Evolutionary conservation across 2,797 vertebrate genomes (phyloP).

Genomic region (Poeciliopsis paucimaculata): DNA sequence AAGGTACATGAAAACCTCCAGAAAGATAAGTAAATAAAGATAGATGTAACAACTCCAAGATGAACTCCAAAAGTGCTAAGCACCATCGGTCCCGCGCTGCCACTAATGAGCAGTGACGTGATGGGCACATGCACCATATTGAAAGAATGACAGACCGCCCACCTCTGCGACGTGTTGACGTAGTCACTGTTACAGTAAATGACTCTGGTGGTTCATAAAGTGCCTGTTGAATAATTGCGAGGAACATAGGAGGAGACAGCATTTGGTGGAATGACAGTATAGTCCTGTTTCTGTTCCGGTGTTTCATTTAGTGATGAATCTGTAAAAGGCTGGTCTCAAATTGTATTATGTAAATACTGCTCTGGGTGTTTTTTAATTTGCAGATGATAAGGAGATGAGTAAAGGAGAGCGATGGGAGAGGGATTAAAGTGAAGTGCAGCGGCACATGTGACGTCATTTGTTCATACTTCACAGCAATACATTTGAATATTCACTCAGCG

Average conservation of each 20-base stretch:
- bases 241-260: conserved; percentile 35
- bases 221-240: conserved; percentile 23
- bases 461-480: conserved; percentile 55
- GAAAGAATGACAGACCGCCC: conserved; percentile 25
- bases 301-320: conserved; percentile 59
- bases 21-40: background rate
- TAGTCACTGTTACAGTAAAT: background rate
- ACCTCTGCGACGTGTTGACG: conserved; percentile 2
- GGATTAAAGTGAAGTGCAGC: conserved; percentile 64
- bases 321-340: conserved; percentile 41
- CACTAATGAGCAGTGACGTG: conserved; percentile 13
- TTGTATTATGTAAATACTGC: conserved; percentile 64
- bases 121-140: conserved; percentile 14
- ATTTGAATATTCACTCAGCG: conserved; percentile 65
- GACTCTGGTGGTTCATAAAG: background rate
- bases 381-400: conserved; percentile 38
- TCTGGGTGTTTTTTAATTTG: conserved; percentile 34
- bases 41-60: conserved; percentile 6
- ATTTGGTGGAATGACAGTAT: conserved; percentile 34
- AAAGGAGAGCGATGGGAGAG: conserved; percentile 48
- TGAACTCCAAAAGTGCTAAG: background rate
- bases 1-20: too few relatives aligned
- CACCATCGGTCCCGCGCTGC: conserved; percentile 2
- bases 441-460: conserved; percentile 63
- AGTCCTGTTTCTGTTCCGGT: conserved; percentile 44